Evolutionary conservation across 2,113 vertebrate species (phyloP), one percentile per base, ranked within the genome.

Genomic region (Otolemur garnettii): DNA sequence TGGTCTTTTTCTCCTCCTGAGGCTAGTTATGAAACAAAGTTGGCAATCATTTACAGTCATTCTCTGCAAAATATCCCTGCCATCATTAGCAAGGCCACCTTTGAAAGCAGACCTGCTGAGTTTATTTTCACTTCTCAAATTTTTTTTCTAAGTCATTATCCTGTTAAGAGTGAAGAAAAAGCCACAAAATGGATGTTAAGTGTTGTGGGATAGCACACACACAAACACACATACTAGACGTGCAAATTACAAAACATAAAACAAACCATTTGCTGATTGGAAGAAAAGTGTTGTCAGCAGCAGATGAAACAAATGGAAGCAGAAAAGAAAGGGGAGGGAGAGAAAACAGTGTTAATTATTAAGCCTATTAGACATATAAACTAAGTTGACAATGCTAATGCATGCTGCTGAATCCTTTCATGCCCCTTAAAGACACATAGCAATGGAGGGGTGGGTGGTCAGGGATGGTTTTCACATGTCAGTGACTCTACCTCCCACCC

Each of bases 181-280:
- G 55, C 81, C 60, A 81, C 38, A 92, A 62, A 83, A 82, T 38
- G 66, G 42, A 87, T 5, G 0, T 77, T 77, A 88, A 64, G 22
- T 5, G 53, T 5, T 82, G 79, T n/a, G 79, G 68, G 66, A 79
- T 90, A 64, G 69, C 55, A 21, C 0, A 68, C 66, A 90, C 62
- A 50, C 69, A 74, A 24, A 68, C 38, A 59, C n/a, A 55, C 79
- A 57, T 72, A 60, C 9, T 4, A 0, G 1, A 30, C 22, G 95
- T 50, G 72, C 83, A 97, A 97, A 97, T 92, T 91, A 99, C 97
- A 98, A 98, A 99, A 98, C 96, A 97, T 97, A 95, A 96, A 98
- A 99, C 99, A 98, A 99, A 99, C 99, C 99, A 99, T 99, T 96
- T 99, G 98, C 99, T 99, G 99, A 98, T 98, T 97, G 98, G 98